Evolutionary conservation across 2,888 invertebrate species (phyloP).

Genomic region (Drosophila neoperkinsi): DNA sequence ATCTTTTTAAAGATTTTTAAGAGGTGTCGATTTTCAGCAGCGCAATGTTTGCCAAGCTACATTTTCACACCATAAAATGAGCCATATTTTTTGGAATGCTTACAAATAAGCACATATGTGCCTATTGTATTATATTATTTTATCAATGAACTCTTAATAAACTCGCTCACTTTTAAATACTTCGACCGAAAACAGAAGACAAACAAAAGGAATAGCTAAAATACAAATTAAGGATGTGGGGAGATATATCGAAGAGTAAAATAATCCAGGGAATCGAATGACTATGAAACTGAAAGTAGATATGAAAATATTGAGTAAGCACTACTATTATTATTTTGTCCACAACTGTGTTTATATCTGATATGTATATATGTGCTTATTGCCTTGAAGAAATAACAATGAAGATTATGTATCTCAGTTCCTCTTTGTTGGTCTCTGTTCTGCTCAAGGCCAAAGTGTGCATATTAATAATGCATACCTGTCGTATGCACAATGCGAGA

Average conservation of each 20-base stretch:
- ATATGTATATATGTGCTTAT: neutral
- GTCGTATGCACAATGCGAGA: constrained; percentile 37
- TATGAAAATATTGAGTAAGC: neutral
- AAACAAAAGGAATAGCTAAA: neutral
- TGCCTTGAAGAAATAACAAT: neutral
- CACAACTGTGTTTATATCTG: neutral
- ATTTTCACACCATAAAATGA: neutral
- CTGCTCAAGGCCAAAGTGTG: constrained; percentile 30
- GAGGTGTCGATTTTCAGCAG: neutral
- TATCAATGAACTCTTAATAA: neutral
- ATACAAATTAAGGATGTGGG: neutral
- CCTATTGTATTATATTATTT: neutral
- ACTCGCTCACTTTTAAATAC: neutral
- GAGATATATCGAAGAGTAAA: neutral
- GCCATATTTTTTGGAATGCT: neutral
- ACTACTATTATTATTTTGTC: neutral
- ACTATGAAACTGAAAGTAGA: neutral
- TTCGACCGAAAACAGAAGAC: neutral
- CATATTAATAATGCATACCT: constrained; percentile 52
- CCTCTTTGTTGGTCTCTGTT: constrained; percentile 8
- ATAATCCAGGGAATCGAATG: neutral
- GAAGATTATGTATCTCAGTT: neutral
- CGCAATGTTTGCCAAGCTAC: neutral
- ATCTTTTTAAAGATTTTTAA: neutral
- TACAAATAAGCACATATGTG: neutral